phyloP scores from a whole-genome alignment of 92 coral and sea anemone species.

The Metridium senile region DNA sequence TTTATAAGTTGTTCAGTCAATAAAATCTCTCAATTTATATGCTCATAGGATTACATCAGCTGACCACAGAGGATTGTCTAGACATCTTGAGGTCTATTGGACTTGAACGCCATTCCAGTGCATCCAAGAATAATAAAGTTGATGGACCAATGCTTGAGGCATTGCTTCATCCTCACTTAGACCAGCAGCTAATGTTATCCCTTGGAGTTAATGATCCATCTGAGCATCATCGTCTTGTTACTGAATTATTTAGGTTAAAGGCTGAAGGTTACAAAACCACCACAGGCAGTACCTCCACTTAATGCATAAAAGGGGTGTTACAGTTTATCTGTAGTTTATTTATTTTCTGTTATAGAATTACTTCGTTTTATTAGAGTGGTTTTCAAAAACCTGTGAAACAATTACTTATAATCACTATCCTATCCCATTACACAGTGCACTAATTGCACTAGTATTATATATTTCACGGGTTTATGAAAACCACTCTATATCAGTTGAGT shows the following conservation, averaged over 20 bases:
- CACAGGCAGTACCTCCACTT: neutral
- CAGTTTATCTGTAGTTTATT: too few relatives aligned
- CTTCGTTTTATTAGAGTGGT: too few relatives aligned
- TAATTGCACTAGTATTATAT: too few relatives aligned
- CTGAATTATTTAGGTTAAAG: neutral
- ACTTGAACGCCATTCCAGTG: neutral
- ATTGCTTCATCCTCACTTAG: neutral
- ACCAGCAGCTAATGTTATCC: neutral
- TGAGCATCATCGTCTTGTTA: neutral
- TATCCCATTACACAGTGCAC: too few relatives aligned
- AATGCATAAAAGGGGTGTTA: too few relatives aligned
- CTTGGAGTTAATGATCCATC: neutral
- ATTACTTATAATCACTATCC: too few relatives aligned
- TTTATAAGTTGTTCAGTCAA: too few relatives aligned
- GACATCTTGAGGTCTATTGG: neutral
- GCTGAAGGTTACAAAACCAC: neutral
- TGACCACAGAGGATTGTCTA: neutral
- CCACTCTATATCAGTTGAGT: too few relatives aligned
- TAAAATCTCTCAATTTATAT: too few relatives aligned
- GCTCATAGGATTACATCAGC: neutral
- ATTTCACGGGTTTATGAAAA: too few relatives aligned
- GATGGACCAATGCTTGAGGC: constrained; percentile 3
- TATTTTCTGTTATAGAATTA: too few relatives aligned
- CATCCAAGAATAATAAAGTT: neutral
- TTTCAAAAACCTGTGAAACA: too few relatives aligned